Conservation (phyloP, 1,140 invertebrate species). For the Drosophila willistoni region DNA sequence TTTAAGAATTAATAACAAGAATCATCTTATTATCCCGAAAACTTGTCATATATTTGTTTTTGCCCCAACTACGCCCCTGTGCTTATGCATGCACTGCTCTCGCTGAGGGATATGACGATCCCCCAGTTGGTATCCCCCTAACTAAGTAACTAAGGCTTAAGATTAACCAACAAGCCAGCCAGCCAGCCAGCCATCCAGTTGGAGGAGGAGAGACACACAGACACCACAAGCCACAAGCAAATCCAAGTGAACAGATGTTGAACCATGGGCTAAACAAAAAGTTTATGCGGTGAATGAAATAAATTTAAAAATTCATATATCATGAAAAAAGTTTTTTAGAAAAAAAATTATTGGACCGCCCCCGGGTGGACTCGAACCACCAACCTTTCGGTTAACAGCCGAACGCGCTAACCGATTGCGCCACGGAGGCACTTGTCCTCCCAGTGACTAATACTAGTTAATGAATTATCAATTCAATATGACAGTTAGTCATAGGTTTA, state of each 20-base stretch:
- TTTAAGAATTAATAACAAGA: too few species aligned
- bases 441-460: background rate
- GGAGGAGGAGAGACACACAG: conserved; percentile 45
- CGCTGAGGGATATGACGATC: conserved; percentile 46
- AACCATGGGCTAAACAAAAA: background rate
- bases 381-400: conserved; percentile 93
- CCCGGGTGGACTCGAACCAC: conserved; percentile 93
- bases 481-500: background rate
- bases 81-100: conserved; percentile 63
- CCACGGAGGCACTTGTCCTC: conserved; percentile 86
- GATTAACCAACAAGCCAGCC: background rate
- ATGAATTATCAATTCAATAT: background rate
- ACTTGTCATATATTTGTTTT: too few species aligned
- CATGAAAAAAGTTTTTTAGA: background rate
- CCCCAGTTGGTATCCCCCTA: conserved; percentile 64
- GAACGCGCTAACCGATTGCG: conserved; percentile 92
- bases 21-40: too few species aligned
- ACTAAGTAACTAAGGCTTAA: conserved; percentile 67
- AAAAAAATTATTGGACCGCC: conserved; percentile 70
- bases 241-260: conserved; percentile 48
- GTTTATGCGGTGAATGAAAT: conserved; percentile 7
- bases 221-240: conserved; percentile 40
- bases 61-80: background rate
- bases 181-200: background rate
- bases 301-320: background rate